Evolutionary conservation across 1,140 invertebrate genomes (phyloP).

Genomic region (Drosophila burlai): DNA sequence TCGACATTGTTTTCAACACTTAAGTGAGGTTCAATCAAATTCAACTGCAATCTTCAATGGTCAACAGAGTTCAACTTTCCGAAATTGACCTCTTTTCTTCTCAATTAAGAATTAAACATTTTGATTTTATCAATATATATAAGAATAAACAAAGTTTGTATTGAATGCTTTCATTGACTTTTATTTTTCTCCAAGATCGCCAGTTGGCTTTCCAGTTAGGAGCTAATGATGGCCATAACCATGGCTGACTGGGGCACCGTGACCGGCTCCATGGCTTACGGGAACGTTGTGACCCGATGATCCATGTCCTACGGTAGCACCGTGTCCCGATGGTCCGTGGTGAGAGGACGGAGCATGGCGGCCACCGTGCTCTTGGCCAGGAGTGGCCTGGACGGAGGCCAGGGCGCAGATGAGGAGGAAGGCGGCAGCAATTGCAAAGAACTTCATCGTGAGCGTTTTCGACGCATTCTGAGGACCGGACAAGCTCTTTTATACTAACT

Average conservation of each 20-base stretch:
- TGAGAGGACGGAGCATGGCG: background rate
- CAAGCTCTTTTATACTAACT: constrained; percentile 22
- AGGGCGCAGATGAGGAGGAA: constrained; percentile 23
- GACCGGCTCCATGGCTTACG: background rate
- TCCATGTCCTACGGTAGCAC: background rate
- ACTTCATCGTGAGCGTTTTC: constrained; percentile 25
- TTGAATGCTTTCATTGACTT: constrained; percentile 12
- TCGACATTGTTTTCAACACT: too few species aligned
- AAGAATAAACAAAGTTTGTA: constrained; percentile 19
- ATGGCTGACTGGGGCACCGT: background rate
- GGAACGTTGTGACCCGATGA: background rate
- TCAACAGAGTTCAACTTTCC: too few species aligned
- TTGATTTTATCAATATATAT: too few species aligned
- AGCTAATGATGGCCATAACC: background rate
- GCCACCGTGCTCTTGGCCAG: background rate
- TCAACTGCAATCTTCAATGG: too few species aligned
- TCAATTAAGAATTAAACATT: too few species aligned
- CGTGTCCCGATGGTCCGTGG: background rate
- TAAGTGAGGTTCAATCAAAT: too few species aligned
- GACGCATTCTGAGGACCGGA: constrained; percentile 13
- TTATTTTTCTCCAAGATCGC: background rate
- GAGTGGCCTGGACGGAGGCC: constrained; percentile 34
- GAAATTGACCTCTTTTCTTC: too few species aligned
- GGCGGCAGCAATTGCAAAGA: constrained; percentile 24
- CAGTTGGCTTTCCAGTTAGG: background rate